phyloP scores from a whole-genome alignment of 1,140 invertebrate species.

The Drosophila lowei region DNA sequence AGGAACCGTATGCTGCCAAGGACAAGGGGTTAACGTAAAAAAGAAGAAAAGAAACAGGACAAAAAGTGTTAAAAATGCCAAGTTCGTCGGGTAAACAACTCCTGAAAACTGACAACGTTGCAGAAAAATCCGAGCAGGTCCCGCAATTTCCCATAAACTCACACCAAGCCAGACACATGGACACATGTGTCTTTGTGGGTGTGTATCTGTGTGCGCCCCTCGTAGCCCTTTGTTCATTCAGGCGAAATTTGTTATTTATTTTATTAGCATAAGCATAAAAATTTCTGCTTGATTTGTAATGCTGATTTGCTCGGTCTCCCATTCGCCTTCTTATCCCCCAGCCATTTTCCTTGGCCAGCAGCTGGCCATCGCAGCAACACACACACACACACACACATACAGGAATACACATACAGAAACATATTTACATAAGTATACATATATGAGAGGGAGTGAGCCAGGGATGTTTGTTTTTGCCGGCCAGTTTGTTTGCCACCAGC shows the following conservation, averaged over 20 bases:
- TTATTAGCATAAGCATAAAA: constrained; percentile 80
- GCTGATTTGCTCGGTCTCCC: constrained; percentile 66
- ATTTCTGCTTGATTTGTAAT: constrained; percentile 79
- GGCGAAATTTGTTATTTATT: constrained; percentile 78
- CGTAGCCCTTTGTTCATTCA: constrained; percentile 55
- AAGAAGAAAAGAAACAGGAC: constrained; percentile 2
- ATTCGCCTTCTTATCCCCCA: constrained; percentile 30
- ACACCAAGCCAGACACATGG: constrained; percentile 26
- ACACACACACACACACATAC: constrained; percentile 28
- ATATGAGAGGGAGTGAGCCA: not conserved
- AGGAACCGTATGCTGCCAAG: constrained; percentile 84
- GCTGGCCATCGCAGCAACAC: constrained; percentile 41
- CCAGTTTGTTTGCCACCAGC: constrained; percentile 53
- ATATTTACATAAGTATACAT: constrained; percentile 9
- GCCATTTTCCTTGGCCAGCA: constrained; percentile 57
- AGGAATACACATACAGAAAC: constrained; percentile 12
- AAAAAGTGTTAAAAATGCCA: constrained; percentile 54
- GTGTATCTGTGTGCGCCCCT: constrained; percentile 18
- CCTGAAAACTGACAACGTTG: constrained; percentile 62
- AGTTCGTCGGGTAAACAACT: constrained; percentile 43
- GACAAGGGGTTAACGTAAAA: constrained; percentile 17
- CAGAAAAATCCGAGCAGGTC: constrained; percentile 39
- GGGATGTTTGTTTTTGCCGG: constrained; percentile 40
- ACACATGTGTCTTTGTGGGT: constrained; percentile 13
- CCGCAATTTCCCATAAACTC: constrained; percentile 62